These are phyloP conservation scores for Drosophila vallismaia DNA, from an alignment of 2,888 invertebrate genomes.

Conservation along the genomic window DNA sequence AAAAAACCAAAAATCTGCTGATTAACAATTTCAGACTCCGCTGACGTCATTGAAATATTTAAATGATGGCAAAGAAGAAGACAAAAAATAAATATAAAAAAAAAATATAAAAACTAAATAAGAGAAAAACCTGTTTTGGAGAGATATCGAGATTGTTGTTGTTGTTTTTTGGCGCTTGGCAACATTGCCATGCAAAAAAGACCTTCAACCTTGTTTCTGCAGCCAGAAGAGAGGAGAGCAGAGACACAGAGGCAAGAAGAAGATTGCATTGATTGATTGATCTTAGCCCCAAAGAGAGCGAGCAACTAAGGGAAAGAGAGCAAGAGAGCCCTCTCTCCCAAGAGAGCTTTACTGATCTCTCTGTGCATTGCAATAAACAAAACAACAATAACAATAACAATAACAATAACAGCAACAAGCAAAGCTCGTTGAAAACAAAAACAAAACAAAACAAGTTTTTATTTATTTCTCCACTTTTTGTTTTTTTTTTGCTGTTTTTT, in stretches of 20 bases:
- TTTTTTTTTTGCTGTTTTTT: constrained; percentile 1
- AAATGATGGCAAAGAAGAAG: constrained; percentile 29
- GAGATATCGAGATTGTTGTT: constrained; percentile 27
- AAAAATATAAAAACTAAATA: constrained; percentile 16
- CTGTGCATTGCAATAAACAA: constrained; percentile 3
- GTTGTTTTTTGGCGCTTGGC: constrained; percentile 17
- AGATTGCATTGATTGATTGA: constrained; percentile 27
- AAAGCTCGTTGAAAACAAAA: constrained; percentile 30
- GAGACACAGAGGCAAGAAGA: constrained; percentile 12
- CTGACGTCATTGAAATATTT: constrained; percentile 42
- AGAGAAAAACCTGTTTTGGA: constrained; percentile 25
- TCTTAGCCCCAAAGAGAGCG: constrained; percentile 14
- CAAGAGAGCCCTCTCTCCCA: background rate
- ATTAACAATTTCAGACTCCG: constrained; percentile 27
- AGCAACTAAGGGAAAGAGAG: constrained; percentile 1
- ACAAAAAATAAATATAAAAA: constrained; percentile 26
- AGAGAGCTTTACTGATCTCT: constrained; percentile 16
- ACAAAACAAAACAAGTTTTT: constrained; percentile 44
- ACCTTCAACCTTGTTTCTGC: constrained; percentile 68
- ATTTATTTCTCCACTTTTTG: constrained; percentile 29
- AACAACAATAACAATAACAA: constrained; percentile 5
- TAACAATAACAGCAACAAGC: background rate
- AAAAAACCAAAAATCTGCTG: constrained; percentile 16
- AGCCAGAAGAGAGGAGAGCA: constrained; percentile 34
- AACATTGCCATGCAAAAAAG: constrained; percentile 69